Base-by-base conservation (phyloP, 2,113 vertebrate species). In the Leptodactylus fuscus region DNA sequence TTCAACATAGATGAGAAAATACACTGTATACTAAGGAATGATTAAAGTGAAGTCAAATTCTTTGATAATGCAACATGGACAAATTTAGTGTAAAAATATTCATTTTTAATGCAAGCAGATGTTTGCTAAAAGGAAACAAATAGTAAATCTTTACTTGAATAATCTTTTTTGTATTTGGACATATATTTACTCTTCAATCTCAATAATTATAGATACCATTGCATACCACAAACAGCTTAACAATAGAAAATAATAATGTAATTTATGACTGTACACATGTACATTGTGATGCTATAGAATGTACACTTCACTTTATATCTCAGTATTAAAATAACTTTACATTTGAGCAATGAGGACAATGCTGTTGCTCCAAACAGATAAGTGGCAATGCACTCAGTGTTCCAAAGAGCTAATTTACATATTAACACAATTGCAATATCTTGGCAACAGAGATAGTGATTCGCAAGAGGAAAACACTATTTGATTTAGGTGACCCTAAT, bases 11-110 rank as follows among this genome's bases (percentile, higher is more conserved):
- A 76, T 46, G 38, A 76, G 48, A 75, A 46, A 53, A 29, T n/a
- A 20, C 51, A 62, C 27, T 83, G 41, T 32, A 75, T 34, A 46
- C 67, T 85, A 85, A 34, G n/a, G 38, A 67, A 48, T 76, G 60
- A 53, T 49, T 73, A 85, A 75, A 84, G 20, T 34, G 29, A 38
- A 65, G 71, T 44, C 71, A 76, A 5, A 78, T 41, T 67, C 27
- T 24, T 58, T 13, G n/a, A 29, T 44, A 76, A 16, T 65, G 27
- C 38, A 20, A 24, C 13, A 49, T 11, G 18, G 41, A 36, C 0
- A 5, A 18, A 65, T 76, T 34, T 65, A 65, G 36, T 81, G 29
- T 60, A 81, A 69, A 69, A 81, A 46, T 49, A 46, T 67, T 49
- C 13, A 1, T 27, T 44, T 44, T 80, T 80, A 22, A 60, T 80